Evolutionary conservation across 2,888 invertebrate species (phyloP).

Genomic region (Drosophila incognita): DNA sequence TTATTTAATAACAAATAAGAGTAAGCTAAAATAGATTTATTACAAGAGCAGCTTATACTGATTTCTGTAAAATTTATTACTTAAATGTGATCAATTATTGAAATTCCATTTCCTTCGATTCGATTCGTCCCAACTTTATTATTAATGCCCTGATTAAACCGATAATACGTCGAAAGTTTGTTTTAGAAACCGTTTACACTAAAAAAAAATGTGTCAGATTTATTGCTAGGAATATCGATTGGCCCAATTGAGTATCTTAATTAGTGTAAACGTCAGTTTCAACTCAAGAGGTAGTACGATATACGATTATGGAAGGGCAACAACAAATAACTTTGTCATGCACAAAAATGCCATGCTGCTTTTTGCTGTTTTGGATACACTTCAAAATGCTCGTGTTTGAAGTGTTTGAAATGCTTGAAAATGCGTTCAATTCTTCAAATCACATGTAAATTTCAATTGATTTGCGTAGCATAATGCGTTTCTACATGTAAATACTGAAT

Average conservation of each 20-base stretch:
- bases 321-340: slow-evolving; percentile 70
- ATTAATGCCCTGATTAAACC: not conserved
- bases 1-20: slow-evolving; percentile 20
- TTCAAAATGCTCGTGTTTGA: slow-evolving; percentile 21
- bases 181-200: not conserved
- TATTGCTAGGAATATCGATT: not conserved
- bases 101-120: slow-evolving; percentile 5
- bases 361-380: slow-evolving; percentile 45
- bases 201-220: not conserved
- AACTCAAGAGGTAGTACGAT: slow-evolving; percentile 35
- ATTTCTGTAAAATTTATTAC: not conserved
- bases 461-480: slow-evolving; percentile 36
- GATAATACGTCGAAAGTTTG: slow-evolving; percentile 1
- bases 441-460: slow-evolving; percentile 31
- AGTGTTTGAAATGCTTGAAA: slow-evolving; percentile 26
- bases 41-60: slow-evolving; percentile 23
- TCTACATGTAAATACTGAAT: slow-evolving; percentile 45
- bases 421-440: slow-evolving; percentile 25
- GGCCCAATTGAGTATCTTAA: slow-evolving; percentile 11
- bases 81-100: not conserved
- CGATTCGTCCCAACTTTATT: slow-evolving; percentile 16
- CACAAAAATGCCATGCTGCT: slow-evolving; percentile 84
- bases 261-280: slow-evolving; percentile 23
- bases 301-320: slow-evolving; percentile 33
- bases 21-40: not conserved